phyloP scores from a whole-genome alignment of 2,797 vertebrate species.

The Rhinogobio ventralis region DNA sequence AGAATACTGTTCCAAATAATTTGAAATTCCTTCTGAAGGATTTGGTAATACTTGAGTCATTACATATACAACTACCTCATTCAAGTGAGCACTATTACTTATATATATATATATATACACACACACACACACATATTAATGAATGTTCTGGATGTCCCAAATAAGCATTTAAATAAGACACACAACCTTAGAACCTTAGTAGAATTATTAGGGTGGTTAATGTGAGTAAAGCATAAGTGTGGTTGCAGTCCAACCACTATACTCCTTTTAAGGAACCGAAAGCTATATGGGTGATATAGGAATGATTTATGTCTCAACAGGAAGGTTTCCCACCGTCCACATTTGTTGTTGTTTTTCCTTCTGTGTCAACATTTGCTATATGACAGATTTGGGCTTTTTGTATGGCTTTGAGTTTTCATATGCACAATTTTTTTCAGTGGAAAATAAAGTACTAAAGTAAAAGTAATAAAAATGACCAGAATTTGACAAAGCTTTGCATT shows the following conservation, averaged over 20 bases:
- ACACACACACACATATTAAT: too few relatives aligned
- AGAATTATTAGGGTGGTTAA: background rate
- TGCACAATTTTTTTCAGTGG: background rate
- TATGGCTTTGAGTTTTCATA: background rate
- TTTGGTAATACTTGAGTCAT: too few relatives aligned
- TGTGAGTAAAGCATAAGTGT: background rate
- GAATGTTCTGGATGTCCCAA: background rate
- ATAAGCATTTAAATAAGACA: background rate
- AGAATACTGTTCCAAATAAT: too few relatives aligned
- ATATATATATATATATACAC: too few relatives aligned
- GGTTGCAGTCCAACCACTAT: background rate
- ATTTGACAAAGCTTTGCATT: background rate
- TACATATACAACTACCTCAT: too few relatives aligned
- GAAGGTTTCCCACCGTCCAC: background rate
- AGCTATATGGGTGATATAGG: background rate
- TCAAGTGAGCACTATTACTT: too few relatives aligned
- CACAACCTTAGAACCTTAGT: too few relatives aligned
- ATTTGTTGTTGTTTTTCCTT: background rate
- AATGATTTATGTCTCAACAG: slow-evolving; percentile 21
- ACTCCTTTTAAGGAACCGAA: too few relatives aligned
- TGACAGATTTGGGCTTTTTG: background rate
- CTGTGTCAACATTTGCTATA: background rate
- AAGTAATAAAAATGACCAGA: background rate
- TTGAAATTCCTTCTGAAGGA: too few relatives aligned
- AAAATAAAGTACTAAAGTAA: background rate